Base-by-base conservation (phyloP, 2,113 vertebrate species). In the Microcebus ravelobensis region DNA sequence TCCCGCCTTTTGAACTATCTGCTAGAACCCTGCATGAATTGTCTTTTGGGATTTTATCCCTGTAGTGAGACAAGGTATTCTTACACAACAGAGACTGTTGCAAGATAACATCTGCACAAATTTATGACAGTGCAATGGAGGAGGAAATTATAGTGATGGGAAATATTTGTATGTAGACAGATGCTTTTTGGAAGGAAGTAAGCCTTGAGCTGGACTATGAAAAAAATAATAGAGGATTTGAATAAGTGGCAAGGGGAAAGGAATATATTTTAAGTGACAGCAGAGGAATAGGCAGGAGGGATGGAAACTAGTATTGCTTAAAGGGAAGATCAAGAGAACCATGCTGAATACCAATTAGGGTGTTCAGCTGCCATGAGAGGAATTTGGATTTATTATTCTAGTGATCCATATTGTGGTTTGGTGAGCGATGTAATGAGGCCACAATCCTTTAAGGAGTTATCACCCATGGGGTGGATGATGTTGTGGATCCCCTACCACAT, bases 81-180 rank as follows among this genome's bases (percentile, higher is more conserved):
- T 57, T 84, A 74, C 70, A 84, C 13, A 65, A 55, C 18, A 65
- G 48, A 67, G 39, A 57, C 20, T 90, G 8, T 79, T 87, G 88
- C 59, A 73, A n/a, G 52, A 81, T 84, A 81, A 81, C 36, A 95
- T 63, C 73, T 80, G 59, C 94, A 87, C 76, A 90, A 31, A 71
- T 83, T 12, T 90, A 87, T 65, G 96, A 48, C 36, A 73, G 36
- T 70, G 57, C 76, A 77, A 11, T 13, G 84, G 70, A 90, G 29
- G 65, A 85, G 65, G 86, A 86, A 88, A 90, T 76, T 57, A 59
- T 27, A 74, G 42, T 18, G 81, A 95, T 88, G 76, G 59, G 84
- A 92, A 90, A 79, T 96, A 65, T 88, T 87, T 80, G 63, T 68
- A 45, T 95, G 42, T 94, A 70, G 84, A 55, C 45, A 95, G 45